Conservation (phyloP, 2,113 vertebrate species). For the Rhipidura dahli region DNA sequence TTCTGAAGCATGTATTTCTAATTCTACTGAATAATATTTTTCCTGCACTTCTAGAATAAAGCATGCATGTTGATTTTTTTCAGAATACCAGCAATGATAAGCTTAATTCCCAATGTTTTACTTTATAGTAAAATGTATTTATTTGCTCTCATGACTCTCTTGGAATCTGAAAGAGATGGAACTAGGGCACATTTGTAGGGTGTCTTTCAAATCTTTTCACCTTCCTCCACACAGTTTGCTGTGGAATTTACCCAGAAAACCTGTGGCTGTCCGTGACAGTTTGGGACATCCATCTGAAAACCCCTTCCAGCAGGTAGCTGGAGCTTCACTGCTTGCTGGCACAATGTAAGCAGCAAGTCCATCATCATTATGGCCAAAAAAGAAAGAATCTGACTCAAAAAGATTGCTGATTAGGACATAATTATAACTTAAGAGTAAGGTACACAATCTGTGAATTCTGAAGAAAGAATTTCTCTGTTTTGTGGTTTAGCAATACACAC, state of each 20-base stretch:
- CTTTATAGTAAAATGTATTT: neutral
- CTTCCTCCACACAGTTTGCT: neutral
- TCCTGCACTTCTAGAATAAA: neutral
- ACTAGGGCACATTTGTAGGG: neutral
- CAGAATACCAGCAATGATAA: neutral
- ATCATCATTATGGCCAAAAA: neutral
- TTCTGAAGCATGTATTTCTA: neutral
- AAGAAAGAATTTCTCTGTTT: neutral
- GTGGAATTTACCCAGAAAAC: neutral
- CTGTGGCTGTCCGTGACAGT: neutral
- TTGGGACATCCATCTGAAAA: neutral
- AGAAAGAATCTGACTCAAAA: neutral
- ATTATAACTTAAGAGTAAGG: neutral
- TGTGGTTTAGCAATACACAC: accelerated
- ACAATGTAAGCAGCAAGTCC: neutral
- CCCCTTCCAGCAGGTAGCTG: neutral
- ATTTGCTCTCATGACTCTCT: neutral
- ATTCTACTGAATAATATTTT: neutral
- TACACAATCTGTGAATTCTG: neutral
- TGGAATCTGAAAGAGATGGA: neutral
- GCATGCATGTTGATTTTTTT: neutral
- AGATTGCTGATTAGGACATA: neutral
- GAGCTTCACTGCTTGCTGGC: neutral
- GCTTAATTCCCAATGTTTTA: neutral
- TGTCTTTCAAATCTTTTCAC: neutral